Evolutionary conservation across 1,140 invertebrate genomes (phyloP).

Genomic region (Papilio polyxenes): DNA sequence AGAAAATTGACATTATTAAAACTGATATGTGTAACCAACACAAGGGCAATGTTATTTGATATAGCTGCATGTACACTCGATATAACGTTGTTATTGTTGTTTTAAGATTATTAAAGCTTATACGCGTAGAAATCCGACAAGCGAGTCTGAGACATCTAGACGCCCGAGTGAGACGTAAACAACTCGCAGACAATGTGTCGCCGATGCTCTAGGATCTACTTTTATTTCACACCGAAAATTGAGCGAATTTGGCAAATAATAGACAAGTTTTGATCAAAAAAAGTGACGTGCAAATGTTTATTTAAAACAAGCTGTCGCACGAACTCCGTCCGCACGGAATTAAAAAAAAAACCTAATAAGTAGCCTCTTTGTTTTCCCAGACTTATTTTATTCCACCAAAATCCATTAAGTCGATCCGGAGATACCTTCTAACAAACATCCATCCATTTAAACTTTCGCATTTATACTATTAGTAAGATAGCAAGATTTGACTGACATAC

Average conservation of each 20-base stretch:
- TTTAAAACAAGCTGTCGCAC: not conserved
- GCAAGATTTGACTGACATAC: no score
- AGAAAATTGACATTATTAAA: conserved; percentile 21
- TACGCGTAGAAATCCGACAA: not conserved
- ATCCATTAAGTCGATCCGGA: no score
- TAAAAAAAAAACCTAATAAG: no score
- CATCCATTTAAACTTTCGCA: no score
- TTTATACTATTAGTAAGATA: no score
- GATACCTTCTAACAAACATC: no score
- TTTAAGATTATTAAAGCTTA: not conserved
- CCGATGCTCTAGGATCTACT: not conserved
- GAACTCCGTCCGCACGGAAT: not conserved
- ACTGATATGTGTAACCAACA: conserved; percentile 13
- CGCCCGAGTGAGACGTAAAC: conserved; percentile 7
- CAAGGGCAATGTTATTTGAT: conserved; percentile 1
- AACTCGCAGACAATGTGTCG: conserved; percentile 5
- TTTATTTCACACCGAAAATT: not conserved
- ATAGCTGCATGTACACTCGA: not conserved
- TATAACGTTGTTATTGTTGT: not conserved
- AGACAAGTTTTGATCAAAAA: not conserved
- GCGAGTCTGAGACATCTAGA: not conserved
- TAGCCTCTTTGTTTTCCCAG: no score
- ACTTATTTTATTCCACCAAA: no score
- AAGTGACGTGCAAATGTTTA: not conserved
- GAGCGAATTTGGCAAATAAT: not conserved